These are phyloP conservation scores for Protonibea diacanthus DNA, from an alignment of 2,797 vertebrate species.

Conservation along the genomic window DNA sequence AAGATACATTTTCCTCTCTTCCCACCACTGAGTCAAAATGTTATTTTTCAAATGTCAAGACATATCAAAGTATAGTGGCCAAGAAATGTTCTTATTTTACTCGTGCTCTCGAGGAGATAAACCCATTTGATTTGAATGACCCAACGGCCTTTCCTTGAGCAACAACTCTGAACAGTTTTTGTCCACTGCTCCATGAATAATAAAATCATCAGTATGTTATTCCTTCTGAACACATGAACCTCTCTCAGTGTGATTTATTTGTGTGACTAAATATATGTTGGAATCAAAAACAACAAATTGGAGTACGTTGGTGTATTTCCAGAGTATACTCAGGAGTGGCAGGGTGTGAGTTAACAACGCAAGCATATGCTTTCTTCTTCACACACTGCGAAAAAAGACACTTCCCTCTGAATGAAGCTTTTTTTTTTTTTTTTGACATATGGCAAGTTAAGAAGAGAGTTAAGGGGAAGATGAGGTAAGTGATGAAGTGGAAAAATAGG, in stretches of 20 bases:
- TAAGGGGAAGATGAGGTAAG: constrained; percentile 22
- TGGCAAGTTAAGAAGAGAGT: constrained; percentile 13
- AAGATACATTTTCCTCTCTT: background rate
- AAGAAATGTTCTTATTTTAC: background rate
- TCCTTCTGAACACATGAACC: background rate
- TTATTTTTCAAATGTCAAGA: background rate
- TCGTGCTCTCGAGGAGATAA: background rate
- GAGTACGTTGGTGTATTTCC: background rate
- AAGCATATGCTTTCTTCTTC: constrained; percentile 6
- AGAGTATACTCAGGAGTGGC: background rate
- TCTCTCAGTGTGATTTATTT: background rate
- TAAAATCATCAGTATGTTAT: background rate
- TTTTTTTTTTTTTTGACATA: background rate
- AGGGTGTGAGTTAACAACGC: background rate
- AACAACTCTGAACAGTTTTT: background rate
- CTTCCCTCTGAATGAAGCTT: constrained; percentile 5
- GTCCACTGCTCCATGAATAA: background rate
- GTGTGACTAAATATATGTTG: background rate
- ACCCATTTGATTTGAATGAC: background rate
- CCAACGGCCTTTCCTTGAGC: background rate
- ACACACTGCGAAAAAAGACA: background rate
- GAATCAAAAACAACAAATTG: background rate
- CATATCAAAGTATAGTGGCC: background rate
- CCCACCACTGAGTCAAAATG: background rate
- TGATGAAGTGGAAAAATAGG: constrained; percentile 31